Base-by-base conservation (phyloP, 1,140 invertebrate species). In the Drosophila teissieri region DNA sequence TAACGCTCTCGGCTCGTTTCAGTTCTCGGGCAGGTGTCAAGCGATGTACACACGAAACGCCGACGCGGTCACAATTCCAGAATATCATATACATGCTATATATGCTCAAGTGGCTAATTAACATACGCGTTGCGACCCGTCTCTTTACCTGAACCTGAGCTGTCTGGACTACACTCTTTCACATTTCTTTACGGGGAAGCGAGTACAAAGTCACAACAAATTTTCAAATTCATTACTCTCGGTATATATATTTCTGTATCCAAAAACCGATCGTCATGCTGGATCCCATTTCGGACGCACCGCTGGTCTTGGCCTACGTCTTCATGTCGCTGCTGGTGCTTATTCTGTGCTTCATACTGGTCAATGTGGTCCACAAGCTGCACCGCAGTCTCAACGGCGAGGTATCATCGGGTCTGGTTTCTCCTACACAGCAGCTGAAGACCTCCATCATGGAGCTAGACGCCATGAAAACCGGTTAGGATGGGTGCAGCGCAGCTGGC, bases 281-380 rank as follows among this genome's bases (percentile, higher is more conserved):
- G 72, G 90, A 91, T 60, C 88, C 83, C 53, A 80, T 91, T 22
- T 79, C 82, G 52, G 85, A 91, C 56, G 80, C 91, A 8, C 91
- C 91, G n/a, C 62, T 82, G 34, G 82, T 92, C 49, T 73, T 92
- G 82, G 89, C 91, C 27, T 92, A 92, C 46, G 81, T 64, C 7
- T 92, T 92, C 39, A 91, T 92, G 68, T 79, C 81, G 67, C 77
- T 92, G 49, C 63, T 92, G 40, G 82, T 92, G 24, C 57, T 90
- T n/a, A 92, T 92, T 39, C 49, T 92, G 10, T 80, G 91, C 63
- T 92, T 92, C 34, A 91, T 92, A 57, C 37, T 92, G 31, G 75
- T 92, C 55, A 92, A 92, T 81, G 85, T 92, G 44, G 73, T 85
- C 46, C 91, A 92, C 48, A 92, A 84, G 56, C 65, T 92, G 15